A percentile compares a stretch with the other conserved stretches of the same genome.
Evolutionary conservation across 2,797 vertebrate species (phyloP).

Genomic region (Sebastes ruberrimus): DNA sequence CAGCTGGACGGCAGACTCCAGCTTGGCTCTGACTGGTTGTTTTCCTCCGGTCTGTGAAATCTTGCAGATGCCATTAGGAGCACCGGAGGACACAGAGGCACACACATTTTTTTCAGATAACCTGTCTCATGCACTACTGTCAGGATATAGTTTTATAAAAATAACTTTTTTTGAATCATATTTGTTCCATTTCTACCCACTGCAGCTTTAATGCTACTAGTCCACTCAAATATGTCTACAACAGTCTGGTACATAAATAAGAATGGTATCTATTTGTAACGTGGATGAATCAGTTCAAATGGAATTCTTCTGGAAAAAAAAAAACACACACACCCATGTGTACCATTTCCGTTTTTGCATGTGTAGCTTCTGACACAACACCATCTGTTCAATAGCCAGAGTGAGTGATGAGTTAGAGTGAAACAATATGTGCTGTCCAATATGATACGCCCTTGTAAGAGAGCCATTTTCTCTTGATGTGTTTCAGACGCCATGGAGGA

Average conservation of each 20-base stretch:
- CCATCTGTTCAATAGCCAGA: background rate
- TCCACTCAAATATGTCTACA: background rate
- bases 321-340: background rate
- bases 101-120: no score
- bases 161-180: no score
- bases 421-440: constrained; percentile 30
- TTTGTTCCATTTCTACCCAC: no score
- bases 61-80: no score
- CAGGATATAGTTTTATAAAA: no score
- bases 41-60: no score
- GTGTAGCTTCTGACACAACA: background rate
- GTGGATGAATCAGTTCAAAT: background rate
- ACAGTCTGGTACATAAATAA: background rate
- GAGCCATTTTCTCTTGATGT: constrained; percentile 22
- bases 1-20: no score
- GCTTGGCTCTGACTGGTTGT: no score
- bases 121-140: no score
- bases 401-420: background rate
- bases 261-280: constrained; percentile 16
- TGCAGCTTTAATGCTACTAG: background rate
- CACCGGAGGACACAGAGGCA: no score
- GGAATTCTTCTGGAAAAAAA: background rate
- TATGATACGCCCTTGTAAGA: background rate
- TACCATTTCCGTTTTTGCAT: background rate
- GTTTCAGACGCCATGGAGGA: constrained; percentile 85